Conservation (phyloP, 2,888 invertebrate genomes). For the Bellardia pandia region DNA sequence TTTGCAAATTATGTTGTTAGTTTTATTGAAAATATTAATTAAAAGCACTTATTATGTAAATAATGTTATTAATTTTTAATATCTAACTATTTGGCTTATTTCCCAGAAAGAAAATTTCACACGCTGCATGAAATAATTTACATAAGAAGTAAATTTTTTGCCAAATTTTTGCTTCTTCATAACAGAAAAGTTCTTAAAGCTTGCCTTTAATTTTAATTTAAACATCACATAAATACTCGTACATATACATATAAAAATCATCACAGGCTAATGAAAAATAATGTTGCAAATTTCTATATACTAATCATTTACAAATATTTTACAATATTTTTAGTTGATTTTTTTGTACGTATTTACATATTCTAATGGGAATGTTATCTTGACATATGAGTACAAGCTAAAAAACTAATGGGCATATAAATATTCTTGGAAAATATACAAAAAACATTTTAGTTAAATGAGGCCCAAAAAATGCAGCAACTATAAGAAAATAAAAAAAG, state of each 20-base stretch:
- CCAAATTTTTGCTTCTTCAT: too few relatives aligned
- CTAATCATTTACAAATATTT: slow-evolving; percentile 40
- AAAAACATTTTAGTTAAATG: slow-evolving; percentile 43
- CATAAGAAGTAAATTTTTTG: too few relatives aligned
- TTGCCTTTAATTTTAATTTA: neutral
- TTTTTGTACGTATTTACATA: slow-evolving; percentile 4
- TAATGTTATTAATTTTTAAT: too few relatives aligned
- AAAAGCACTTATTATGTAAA: too few relatives aligned
- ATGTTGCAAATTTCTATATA: slow-evolving; percentile 24
- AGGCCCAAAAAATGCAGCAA: slow-evolving; percentile 24
- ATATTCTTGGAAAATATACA: slow-evolving; percentile 12
- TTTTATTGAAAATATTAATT: too few relatives aligned
- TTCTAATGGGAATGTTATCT: slow-evolving; percentile 58
- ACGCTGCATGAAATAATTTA: too few relatives aligned
- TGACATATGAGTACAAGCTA: slow-evolving; percentile 37
- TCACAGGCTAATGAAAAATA: slow-evolving; percentile 24
- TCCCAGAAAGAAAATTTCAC: too few relatives aligned
- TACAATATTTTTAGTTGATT: slow-evolving; percentile 17
- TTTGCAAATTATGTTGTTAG: too few relatives aligned
- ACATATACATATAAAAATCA: neutral
- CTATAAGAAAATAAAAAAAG: neutral
- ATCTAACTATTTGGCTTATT: too few relatives aligned
- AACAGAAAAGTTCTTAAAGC: too few relatives aligned
- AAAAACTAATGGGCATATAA: slow-evolving; percentile 4
- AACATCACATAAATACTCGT: neutral